Base-by-base conservation (phyloP, 2,888 invertebrate species). In the Drosophila lutescens region DNA sequence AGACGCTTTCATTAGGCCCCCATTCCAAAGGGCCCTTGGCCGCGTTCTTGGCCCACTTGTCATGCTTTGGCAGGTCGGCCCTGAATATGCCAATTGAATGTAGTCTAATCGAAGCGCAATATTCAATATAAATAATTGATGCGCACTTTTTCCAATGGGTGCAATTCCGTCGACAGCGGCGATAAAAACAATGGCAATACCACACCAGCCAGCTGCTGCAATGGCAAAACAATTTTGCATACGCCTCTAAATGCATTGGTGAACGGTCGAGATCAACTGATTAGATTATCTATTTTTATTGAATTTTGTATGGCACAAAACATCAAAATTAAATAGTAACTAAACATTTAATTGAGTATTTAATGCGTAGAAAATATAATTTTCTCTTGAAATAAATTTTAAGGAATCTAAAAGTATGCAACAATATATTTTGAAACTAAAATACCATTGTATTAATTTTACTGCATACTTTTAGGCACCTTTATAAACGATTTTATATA, bases 61-160 rank as follows among this genome's bases (percentile, higher is more conserved):
- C 60, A 55, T 53, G 62, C 56, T 62, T 53, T 57, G 54, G 56
- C 58, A 36, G 56, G 66, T 36, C 50, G 41, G 79, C 57, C 70
- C 68, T 75, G 79, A 70, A 30, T 15, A 57, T 80, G 79, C 32
- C 71, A 66, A 59, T 69, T 73, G 67, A 44, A 73, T 66, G 73
- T 60, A 57, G 65, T 74, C 87, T 88, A 85, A 85, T 79, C 85
- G 85, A 81, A 79, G 69, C 78, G 77, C 69, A 81, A 88, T 84
- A 84, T 81, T 84, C 78, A 81, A 81, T 84, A 76, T 81, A 79
- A 88, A 85, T 86, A 88, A 88, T 78, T 84, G 82, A 85, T 76
- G 76, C 44, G 71, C 65, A 63, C 50, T 76, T 60, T 72, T 56
- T 66, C 10, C 26, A 36, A 13, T 8, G 17, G 46, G 47, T 47